Evolutionary conservation across 2,888 invertebrate genomes (phyloP).

Genomic region (Amaurobius ferox): DNA sequence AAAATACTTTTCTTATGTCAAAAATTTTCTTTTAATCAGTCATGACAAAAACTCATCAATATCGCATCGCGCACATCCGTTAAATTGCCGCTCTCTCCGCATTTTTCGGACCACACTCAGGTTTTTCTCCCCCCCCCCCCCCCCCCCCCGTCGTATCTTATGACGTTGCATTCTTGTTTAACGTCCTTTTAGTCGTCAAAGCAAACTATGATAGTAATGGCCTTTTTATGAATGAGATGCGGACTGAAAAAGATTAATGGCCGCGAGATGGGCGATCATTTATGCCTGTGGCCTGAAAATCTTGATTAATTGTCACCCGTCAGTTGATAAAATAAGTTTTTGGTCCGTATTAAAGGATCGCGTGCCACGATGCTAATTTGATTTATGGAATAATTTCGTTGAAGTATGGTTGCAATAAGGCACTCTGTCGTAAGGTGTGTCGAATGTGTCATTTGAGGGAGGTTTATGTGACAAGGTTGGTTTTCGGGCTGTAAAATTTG

Average conservation of each 20-base stretch:
- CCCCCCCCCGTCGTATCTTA: neutral
- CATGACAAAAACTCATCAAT: too few relatives aligned
- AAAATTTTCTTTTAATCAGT: too few relatives aligned
- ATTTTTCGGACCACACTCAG: too few relatives aligned
- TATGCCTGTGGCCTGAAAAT: neutral
- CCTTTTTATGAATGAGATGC: constrained; percentile 6
- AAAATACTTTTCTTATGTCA: too few relatives aligned
- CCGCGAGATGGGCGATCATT: neutral
- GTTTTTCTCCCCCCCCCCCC: too few relatives aligned
- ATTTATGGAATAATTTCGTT: constrained; percentile 9
- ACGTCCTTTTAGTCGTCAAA: constrained; percentile 6
- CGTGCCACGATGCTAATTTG: neutral
- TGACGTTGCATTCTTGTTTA: neutral
- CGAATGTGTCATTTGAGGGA: neutral
- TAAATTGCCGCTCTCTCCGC: too few relatives aligned
- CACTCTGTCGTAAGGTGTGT: neutral
- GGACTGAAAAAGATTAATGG: constrained; percentile 10
- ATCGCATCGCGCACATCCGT: too few relatives aligned
- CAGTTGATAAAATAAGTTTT: constrained; percentile 8
- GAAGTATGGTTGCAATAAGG: neutral
- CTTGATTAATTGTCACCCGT: constrained; percentile 16
- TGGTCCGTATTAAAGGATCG: neutral
- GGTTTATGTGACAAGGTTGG: neutral
- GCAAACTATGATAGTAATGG: constrained; percentile 8
- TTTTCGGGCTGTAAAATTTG: neutral